Conservation (phyloP, 2,888 invertebrate species). For the Luperina nickerlii region DNA sequence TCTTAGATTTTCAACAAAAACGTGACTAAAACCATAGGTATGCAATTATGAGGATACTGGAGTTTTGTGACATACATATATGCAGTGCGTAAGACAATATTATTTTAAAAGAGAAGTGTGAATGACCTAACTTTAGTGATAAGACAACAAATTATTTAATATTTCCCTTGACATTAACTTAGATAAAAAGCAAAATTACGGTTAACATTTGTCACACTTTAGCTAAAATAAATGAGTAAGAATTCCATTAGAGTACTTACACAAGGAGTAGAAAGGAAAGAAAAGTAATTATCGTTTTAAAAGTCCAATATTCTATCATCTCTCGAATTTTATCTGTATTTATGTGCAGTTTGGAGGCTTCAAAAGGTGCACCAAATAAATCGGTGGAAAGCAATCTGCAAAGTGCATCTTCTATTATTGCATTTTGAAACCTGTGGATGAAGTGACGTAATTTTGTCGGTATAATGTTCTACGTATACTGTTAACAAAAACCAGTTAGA, state of each 20-base stretch:
- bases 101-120: conserved; percentile 20
- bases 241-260: conserved; percentile 22
- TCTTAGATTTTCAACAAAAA: conserved; percentile 34
- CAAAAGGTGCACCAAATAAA: background rate
- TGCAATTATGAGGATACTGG: conserved; percentile 3
- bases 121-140: conserved; percentile 32
- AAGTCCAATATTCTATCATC: background rate
- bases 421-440: conserved; percentile 44
- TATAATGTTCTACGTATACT: conserved; percentile 1
- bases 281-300: background rate
- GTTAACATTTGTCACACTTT: conserved; percentile 44
- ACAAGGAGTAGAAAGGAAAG: conserved; percentile 11
- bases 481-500: conserved; percentile 60
- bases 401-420: conserved; percentile 17
- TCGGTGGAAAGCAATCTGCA: conserved; percentile 7
- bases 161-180: conserved; percentile 40
- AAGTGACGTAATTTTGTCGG: conserved; percentile 60
- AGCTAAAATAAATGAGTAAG: conserved; percentile 45
- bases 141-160: conserved; percentile 22
- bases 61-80: conserved; percentile 4
- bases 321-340: background rate
- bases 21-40: conserved; percentile 17
- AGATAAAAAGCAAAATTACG: conserved; percentile 15
- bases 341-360: background rate
- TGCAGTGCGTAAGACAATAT: conserved; percentile 1